Conservation (phyloP, 2,797 vertebrate genomes). For the Sitta carolinensis region DNA sequence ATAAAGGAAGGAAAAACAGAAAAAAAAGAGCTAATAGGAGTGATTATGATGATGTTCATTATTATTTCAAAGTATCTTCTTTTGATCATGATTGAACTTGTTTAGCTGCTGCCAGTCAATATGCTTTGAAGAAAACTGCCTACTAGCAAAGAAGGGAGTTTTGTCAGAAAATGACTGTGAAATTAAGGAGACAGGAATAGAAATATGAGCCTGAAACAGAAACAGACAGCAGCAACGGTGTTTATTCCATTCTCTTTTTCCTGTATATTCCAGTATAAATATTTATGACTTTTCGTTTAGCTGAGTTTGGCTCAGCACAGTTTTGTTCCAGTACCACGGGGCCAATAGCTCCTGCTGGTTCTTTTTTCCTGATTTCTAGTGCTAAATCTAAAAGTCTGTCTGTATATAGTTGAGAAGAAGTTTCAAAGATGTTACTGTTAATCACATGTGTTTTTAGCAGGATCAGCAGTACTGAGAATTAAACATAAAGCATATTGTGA, state of each 20-base stretch:
- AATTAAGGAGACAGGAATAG: not conserved
- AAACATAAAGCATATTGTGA: not conserved
- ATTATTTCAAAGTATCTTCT: not conserved
- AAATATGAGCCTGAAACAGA: not conserved
- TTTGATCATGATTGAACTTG: not conserved
- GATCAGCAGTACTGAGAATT: not conserved
- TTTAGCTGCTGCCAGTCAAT: not conserved
- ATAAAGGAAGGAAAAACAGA: not conserved
- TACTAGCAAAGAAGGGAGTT: not conserved
- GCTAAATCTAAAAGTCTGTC: not conserved
- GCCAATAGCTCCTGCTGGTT: fast-evolving
- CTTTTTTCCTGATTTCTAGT: fast-evolving
- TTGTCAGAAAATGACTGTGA: not conserved
- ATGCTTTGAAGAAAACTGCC: not conserved
- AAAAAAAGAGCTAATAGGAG: not conserved
- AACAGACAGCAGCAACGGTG: not conserved
- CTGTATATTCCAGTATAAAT: not conserved
- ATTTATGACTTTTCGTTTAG: not conserved
- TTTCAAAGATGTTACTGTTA: not conserved
- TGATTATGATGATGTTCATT: not conserved
- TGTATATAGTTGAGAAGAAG: not conserved
- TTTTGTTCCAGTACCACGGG: not conserved
- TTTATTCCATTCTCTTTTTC: not conserved
- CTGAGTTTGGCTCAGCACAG: not conserved
- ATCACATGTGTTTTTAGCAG: not conserved